A percentile compares a stretch with the other conserved stretches of the same genome.
Conservation (phyloP, 2,113 vertebrate genomes). For the Mellivora capensis region DNA sequence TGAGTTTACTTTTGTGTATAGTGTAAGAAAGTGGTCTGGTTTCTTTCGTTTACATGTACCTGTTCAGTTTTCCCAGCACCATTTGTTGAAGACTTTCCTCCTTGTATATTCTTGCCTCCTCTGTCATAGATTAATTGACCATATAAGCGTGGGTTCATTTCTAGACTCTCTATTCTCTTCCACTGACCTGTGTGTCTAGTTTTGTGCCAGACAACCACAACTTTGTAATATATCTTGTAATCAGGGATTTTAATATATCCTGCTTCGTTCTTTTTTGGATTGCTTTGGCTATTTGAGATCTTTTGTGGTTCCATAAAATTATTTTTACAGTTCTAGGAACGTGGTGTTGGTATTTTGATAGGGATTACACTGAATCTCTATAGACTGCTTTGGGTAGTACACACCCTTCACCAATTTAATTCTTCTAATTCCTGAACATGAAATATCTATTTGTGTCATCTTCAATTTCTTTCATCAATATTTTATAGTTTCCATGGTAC, state of each 20-base stretch:
- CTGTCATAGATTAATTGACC: background rate
- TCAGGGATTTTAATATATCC: background rate
- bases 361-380: background rate
- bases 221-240: background rate
- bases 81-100: background rate
- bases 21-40: background rate
- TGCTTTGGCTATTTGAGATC: background rate
- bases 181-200: background rate
- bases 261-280: background rate
- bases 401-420: background rate
- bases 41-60: background rate
- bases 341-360: background rate
- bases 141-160: background rate
- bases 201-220: background rate
- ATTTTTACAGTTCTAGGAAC: background rate
- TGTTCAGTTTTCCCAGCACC: background rate
- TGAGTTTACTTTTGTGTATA: background rate
- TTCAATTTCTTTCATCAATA: background rate
- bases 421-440: background rate
- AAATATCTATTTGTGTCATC: background rate
- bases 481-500: background rate
- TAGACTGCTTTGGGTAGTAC: background rate
- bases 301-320: background rate
- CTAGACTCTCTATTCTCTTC: background rate
- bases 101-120: background rate